These are phyloP conservation scores for Amniataba percoides DNA, from an alignment of 2,797 vertebrate species.

Conservation along the genomic window DNA sequence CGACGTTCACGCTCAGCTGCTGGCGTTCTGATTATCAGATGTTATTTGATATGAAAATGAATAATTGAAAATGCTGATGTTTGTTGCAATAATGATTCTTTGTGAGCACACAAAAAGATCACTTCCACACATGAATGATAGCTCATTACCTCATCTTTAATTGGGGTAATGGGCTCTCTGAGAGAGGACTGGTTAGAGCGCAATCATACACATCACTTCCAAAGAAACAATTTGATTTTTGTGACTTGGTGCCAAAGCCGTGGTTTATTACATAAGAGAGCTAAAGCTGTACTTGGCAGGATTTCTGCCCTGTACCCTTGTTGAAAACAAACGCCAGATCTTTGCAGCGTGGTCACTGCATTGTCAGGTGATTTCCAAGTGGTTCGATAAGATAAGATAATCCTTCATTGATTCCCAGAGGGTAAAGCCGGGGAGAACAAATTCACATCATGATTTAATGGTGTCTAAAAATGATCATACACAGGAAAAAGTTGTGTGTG, in stretches of 20 bases:
- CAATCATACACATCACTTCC: background rate
- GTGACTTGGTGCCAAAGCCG: conserved; percentile 38
- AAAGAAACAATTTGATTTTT: conserved; percentile 11
- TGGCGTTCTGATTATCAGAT: background rate
- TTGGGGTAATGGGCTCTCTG: conserved; percentile 4
- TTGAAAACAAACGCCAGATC: conserved; percentile 23
- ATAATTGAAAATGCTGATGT: background rate
- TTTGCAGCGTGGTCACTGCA: conserved; percentile 17
- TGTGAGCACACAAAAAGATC: background rate
- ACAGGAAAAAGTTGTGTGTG: background rate
- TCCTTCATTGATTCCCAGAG: no score
- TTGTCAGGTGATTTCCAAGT: conserved; percentile 26
- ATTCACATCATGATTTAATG: background rate
- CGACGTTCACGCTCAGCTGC: background rate
- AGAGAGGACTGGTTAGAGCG: background rate
- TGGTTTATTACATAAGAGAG: conserved; percentile 48
- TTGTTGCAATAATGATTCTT: background rate
- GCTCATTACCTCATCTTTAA: conserved; percentile 3
- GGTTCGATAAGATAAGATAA: background rate
- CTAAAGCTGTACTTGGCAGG: conserved; percentile 52
- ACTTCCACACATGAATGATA: background rate
- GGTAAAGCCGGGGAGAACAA: background rate
- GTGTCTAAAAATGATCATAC: background rate
- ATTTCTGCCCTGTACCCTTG: conserved; percentile 15
- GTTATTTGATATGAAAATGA: background rate